A percentile compares a stretch with the other conserved stretches of the same genome.
Evolutionary conservation across 2,797 vertebrate genomes (phyloP).

Genomic region (Esox masquinongy): DNA sequence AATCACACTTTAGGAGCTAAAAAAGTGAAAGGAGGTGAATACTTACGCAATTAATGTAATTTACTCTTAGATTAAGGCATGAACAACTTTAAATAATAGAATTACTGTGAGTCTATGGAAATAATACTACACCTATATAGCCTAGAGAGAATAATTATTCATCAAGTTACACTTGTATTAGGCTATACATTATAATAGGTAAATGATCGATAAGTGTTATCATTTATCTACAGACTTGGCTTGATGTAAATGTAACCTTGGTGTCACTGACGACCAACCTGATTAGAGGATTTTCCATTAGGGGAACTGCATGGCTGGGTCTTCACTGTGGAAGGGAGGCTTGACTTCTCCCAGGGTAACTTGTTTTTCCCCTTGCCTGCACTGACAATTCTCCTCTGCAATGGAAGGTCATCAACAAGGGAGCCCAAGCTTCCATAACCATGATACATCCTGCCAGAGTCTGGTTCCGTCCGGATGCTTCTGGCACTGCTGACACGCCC

Average conservation of each 20-base stretch:
- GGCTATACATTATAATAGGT: background rate
- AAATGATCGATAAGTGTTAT: background rate
- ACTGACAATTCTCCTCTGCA: slow-evolving; percentile 83
- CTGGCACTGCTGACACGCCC: slow-evolving; percentile 79
- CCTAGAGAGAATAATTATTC: background rate
- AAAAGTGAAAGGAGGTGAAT: no score
- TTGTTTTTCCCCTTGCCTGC: slow-evolving; percentile 90
- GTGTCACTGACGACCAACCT: slow-evolving; percentile 59
- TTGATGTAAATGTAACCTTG: background rate
- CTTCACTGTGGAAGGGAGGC: slow-evolving; percentile 58
- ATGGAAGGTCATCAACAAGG: slow-evolving; percentile 48
- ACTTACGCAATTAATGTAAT: no score
- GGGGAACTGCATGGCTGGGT: slow-evolving; percentile 53
- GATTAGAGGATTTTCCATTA: slow-evolving; percentile 60
- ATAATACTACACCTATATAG: slow-evolving; percentile 3
- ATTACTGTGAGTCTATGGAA: background rate
- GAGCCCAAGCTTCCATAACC: slow-evolving; percentile 70
- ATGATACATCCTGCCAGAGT: slow-evolving; percentile 53
- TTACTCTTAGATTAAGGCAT: no score
- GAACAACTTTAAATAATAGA: background rate
- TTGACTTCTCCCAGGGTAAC: slow-evolving; percentile 88
- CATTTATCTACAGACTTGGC: background rate
- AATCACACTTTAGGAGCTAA: no score
- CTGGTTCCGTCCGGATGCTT: slow-evolving; percentile 67
- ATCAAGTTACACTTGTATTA: background rate